A percentile compares a stretch with the other conserved stretches of the same genome.
Conservation (phyloP, 2,113 vertebrate genomes). For the Ceuthmochares aereus region DNA sequence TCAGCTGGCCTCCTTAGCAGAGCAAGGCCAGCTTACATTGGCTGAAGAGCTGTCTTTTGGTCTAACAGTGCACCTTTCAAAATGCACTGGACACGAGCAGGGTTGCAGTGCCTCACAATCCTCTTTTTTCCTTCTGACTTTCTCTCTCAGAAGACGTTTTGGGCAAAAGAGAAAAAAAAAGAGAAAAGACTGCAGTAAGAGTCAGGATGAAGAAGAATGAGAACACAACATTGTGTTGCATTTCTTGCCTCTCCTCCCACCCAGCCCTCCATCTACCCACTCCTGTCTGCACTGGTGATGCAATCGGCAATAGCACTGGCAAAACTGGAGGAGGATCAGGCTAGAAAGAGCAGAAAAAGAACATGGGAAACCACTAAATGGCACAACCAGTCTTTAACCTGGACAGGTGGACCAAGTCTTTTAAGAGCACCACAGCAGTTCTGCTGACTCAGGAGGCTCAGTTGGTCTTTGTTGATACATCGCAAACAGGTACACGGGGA, state of each 20-base stretch:
- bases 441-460: neutral
- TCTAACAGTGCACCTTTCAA: neutral
- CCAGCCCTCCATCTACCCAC: neutral
- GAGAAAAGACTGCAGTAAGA: neutral
- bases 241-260: fast-evolving
- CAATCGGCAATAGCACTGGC: neutral
- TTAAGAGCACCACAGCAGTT: neutral
- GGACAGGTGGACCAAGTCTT: neutral
- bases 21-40: neutral
- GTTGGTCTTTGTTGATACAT: neutral
- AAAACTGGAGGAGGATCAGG: neutral
- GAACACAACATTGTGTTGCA: neutral
- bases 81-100: fast-evolving
- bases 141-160: neutral
- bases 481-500: neutral
- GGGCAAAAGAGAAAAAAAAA: no score
- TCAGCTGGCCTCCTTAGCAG: neutral
- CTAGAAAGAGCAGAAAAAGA: neutral
- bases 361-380: neutral
- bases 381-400: neutral
- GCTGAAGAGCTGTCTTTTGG: neutral
- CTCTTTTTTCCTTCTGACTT: neutral
- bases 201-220: neutral
- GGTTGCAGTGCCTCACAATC: fast-evolving
- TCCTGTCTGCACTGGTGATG: fast-evolving